Evolutionary conservation across 2,113 vertebrate species (phyloP), one percentile per base, ranked within the genome.

Genomic region (Bufo gargarizans): DNA sequence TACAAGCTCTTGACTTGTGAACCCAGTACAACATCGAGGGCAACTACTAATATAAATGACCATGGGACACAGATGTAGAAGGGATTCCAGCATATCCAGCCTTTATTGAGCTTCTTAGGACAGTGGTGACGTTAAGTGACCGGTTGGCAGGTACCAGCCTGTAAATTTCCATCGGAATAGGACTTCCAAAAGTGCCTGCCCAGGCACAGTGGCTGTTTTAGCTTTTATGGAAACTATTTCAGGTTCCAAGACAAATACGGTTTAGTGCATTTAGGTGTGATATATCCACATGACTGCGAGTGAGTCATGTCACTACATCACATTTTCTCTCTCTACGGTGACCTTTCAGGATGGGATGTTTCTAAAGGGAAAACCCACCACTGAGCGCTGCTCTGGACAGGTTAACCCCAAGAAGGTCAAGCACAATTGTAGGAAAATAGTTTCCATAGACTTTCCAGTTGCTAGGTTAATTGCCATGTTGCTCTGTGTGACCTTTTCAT

Each of bases 261-360:
- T 78, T 67, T 56, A 89, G 67, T 56, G 43, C 45, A 74, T 67
- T 56, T 77, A 77, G 81, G 87, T 83, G 87, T 84, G 72, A 84
- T 72, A 9, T 49, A 74, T 33, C 33, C 69, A 82, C 69, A 82
- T 53, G 58, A 14, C 81, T 45, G 12, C n/a, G 61, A 76, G 8
- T 17, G 69, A 74, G 72, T 76, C 72, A 49, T 84, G 72, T 67
- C 71, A 10, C 80, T 74, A 77, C 80, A 77, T 84, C 8, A 84
- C 87, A 77, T 67, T 78, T 65, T 72, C 63, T n/a, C 81, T 56
- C 79, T 78, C 82, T 74, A 76, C 17, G 69, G 13, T 78, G 87
- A 89, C 81, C 87, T 84, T 84, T 84, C 87, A 84, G 87, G 87
- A 78, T 84, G 87, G 87, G 87, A 77, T 84, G 80, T 88, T 83